Percentiles rank a stretch among this genome's conserved stretches.
Conservation (phyloP, 2,888 invertebrate species). For the Hydroisotoma schaefferi region DNA sequence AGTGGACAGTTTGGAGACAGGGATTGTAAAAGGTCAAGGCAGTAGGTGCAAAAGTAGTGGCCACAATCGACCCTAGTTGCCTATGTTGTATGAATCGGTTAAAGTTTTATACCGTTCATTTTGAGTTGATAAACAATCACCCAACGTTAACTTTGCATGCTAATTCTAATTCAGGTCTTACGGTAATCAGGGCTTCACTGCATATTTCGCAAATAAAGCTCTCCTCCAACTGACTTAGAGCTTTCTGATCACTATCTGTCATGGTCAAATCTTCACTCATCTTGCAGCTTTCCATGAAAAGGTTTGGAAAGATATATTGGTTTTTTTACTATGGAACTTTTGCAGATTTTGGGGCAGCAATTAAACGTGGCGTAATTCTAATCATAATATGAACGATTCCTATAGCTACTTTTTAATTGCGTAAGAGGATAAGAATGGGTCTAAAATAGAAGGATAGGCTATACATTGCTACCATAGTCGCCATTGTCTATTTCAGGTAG, state of each 20-base stretch:
- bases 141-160: neutral
- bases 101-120: too few relatives aligned
- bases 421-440: neutral
- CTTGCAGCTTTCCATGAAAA: too few relatives aligned
- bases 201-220: constrained; percentile 27
- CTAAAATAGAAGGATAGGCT: neutral
- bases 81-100: constrained; percentile 14
- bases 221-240: constrained; percentile 15
- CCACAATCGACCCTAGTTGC: constrained; percentile 18
- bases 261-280: too few relatives aligned
- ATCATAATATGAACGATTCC: neutral
- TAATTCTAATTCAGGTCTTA: constrained; percentile 3
- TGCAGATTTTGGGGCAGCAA: too few relatives aligned
- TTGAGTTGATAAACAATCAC: too few relatives aligned
- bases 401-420: neutral
- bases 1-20: constrained; percentile 13
- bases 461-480: constrained; percentile 8
- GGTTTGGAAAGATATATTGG: too few relatives aligned
- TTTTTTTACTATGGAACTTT: too few relatives aligned
- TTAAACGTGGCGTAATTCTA: too few relatives aligned
- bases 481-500: constrained; percentile 23
- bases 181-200: constrained; percentile 21
- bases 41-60: constrained; percentile 24
- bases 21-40: constrained; percentile 19
- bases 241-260: constrained; percentile 7